These are phyloP conservation scores for Ibidorhyncha struthersii DNA, from an alignment of 2,113 vertebrate species.

Conservation along the genomic window DNA sequence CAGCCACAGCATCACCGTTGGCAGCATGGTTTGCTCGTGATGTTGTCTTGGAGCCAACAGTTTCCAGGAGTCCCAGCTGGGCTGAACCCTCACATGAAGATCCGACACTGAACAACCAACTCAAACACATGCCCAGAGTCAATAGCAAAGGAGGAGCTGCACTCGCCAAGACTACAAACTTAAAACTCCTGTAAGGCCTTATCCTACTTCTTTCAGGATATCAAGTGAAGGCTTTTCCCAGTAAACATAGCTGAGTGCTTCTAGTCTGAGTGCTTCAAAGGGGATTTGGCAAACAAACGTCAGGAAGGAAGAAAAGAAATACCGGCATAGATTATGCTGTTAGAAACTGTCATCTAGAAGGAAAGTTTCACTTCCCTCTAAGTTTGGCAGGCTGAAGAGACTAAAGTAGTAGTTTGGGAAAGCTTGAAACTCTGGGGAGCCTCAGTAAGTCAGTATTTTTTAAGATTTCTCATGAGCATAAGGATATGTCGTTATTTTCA, in stretches of 20 bases:
- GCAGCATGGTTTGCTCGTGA: background rate
- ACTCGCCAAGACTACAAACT: background rate
- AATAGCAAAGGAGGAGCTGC: background rate
- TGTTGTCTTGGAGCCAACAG: background rate
- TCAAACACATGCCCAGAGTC: background rate
- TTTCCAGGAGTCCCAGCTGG: background rate
- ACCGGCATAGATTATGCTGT: background rate
- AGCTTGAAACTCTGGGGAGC: background rate
- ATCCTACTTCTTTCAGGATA: background rate
- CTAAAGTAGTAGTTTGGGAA: background rate
- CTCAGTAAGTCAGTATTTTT: background rate
- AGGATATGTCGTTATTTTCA: rapidly evolving
- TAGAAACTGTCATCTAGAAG: background rate
- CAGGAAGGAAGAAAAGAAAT: background rate
- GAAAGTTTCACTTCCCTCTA: background rate
- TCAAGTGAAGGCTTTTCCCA: background rate
- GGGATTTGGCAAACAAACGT: background rate
- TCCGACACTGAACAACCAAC: background rate
- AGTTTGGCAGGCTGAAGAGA: background rate
- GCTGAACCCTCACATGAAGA: background rate
- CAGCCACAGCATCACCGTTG: background rate
- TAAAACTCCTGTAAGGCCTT: background rate
- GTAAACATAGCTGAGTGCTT: background rate
- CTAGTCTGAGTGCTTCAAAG: background rate
- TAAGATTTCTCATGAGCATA: background rate